Conservation (phyloP, 2,797 vertebrate species). For the Leptodactylus fallax region DNA sequence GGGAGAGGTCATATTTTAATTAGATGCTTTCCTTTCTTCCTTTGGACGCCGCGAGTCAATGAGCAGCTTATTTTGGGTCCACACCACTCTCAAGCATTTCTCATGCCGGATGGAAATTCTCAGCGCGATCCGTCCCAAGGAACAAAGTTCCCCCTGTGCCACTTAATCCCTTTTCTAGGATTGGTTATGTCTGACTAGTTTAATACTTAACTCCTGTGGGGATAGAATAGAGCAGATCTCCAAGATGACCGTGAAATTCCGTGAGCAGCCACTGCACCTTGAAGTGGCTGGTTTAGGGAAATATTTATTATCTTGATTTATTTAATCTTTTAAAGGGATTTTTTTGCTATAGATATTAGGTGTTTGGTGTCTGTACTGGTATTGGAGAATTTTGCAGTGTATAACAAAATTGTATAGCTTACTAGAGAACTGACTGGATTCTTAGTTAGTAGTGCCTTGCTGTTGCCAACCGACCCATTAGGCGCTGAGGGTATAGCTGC, state of each 20-base stretch:
- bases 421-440: not conserved
- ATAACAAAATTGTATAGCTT: not conserved
- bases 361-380: too few relatives aligned
- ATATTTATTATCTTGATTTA: not conserved
- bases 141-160: slow-evolving; percentile 27
- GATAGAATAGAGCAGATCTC: not conserved
- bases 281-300: not conserved
- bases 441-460: not conserved
- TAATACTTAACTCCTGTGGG: slow-evolving; percentile 25
- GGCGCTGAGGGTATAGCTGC: too few relatives aligned
- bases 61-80: slow-evolving; percentile 69
- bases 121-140: slow-evolving; percentile 64
- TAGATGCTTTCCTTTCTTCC: slow-evolving; percentile 65
- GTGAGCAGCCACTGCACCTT: not conserved
- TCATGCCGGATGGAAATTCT: slow-evolving; percentile 70
- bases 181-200: slow-evolving; percentile 34
- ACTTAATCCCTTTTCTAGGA: slow-evolving; percentile 49
- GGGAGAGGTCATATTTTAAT: slow-evolving; percentile 77
- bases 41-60: slow-evolving; percentile 64
- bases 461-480: too few relatives aligned
- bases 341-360: slow-evolving; percentile 6
- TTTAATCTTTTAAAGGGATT: not conserved
- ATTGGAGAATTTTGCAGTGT: not conserved
- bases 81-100: slow-evolving; percentile 63
- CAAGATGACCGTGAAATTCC: not conserved